Percentiles rank a stretch among this genome's conserved stretches.
Evolutionary conservation across 2,888 invertebrate species (phyloP).

Genomic region (Ochropleura leucogaster): DNA sequence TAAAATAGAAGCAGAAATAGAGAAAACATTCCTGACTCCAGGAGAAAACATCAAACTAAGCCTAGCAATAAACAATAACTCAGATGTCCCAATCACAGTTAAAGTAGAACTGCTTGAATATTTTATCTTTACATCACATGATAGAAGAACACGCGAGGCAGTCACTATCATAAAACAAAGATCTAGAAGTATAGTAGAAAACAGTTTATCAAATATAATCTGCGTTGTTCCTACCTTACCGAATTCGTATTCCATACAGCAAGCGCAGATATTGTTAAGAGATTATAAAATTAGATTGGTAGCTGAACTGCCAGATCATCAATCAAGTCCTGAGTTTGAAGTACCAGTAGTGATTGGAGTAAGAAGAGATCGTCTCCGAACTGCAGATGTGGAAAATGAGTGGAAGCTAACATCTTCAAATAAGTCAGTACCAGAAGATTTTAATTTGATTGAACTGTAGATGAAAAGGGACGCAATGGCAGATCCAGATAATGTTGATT

Average conservation of each 20-base stretch:
- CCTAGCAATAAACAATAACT: constrained; percentile 32
- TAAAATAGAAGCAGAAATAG: constrained; percentile 26
- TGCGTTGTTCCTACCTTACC: constrained; percentile 52
- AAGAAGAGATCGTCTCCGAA: constrained; percentile 1
- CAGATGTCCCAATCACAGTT: constrained; percentile 27
- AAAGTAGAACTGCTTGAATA: constrained; percentile 25
- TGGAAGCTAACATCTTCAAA: not conserved
- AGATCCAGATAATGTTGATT: not conserved
- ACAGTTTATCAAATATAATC: constrained; percentile 49
- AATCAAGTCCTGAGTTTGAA: constrained; percentile 58
- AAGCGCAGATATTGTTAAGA: constrained; percentile 61
- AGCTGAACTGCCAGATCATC: constrained; percentile 63
- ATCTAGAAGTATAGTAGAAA: constrained; percentile 50
- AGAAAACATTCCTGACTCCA: constrained; percentile 42
- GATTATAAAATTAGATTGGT: constrained; percentile 65
- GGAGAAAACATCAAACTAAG: constrained; percentile 44
- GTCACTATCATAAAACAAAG: constrained; percentile 30
- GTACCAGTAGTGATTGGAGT: constrained; percentile 69
- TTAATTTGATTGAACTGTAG: constrained; percentile 19
- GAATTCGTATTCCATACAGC: constrained; percentile 64
- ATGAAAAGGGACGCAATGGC: not conserved
- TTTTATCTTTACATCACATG: constrained; percentile 18
- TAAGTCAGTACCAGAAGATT: not conserved
- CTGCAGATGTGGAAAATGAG: not conserved
- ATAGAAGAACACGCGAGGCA: not conserved